phyloP scores from a whole-genome alignment of 2,113 vertebrate genomes.

The Tylochromis polylepis region DNA sequence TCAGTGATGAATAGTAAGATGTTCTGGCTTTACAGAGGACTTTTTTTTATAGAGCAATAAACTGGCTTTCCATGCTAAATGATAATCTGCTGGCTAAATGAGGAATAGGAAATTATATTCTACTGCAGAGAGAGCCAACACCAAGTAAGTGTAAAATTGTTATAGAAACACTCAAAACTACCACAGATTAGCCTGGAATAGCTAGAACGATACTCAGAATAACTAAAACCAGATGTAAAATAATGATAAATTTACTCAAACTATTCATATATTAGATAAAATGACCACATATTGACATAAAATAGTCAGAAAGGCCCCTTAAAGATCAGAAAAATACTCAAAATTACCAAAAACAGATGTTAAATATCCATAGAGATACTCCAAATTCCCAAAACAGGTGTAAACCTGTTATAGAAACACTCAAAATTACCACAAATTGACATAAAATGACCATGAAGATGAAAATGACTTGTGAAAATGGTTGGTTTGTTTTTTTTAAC shows the following conservation, averaged over 20 bases:
- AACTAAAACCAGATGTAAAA: background rate
- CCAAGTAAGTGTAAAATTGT: background rate
- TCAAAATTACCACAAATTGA: background rate
- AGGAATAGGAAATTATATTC: background rate
- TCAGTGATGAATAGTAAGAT: background rate
- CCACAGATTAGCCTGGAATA: background rate
- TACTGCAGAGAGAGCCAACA: background rate
- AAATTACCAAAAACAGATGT: background rate
- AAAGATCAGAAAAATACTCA: background rate
- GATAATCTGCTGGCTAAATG: background rate
- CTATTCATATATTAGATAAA: background rate
- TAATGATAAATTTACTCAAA: background rate
- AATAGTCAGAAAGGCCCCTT: background rate
- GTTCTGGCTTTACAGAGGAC: background rate
- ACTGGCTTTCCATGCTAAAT: background rate
- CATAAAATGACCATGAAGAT: background rate
- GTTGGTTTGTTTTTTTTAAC: background rate
- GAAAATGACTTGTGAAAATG: background rate
- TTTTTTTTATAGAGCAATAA: background rate
- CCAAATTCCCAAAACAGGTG: background rate
- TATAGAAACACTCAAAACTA: background rate
- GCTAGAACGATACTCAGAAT: background rate
- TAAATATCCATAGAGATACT: background rate
- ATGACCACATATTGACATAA: background rate
- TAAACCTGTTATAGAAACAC: background rate